Evolutionary conservation across 2,113 vertebrate species (phyloP).

Genomic region (Mormoops blainvillei): DNA sequence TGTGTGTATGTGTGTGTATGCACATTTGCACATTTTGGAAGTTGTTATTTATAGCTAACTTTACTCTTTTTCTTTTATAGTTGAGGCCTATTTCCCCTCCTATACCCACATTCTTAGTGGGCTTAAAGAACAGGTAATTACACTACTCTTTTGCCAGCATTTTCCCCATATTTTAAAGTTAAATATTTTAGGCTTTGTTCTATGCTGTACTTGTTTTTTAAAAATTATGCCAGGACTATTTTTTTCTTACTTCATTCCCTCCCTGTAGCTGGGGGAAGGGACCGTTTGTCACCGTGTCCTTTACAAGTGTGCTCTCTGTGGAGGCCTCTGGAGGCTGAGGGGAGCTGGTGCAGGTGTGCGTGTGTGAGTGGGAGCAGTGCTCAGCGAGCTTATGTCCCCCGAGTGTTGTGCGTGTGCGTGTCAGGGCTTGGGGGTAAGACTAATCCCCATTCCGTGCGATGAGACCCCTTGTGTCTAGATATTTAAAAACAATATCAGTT

Average conservation of each 20-base stretch:
- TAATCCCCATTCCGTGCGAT: background rate
- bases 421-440: background rate
- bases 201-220: background rate
- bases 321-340: background rate
- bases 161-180: background rate
- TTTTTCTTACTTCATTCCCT: background rate
- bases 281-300: accelerated
- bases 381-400: background rate
- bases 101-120: background rate
- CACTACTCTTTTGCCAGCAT: background rate
- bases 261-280: accelerated
- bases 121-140: background rate
- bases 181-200: background rate
- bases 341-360: background rate
- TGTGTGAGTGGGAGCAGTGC: background rate
- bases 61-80: background rate
- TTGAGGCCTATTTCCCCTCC: background rate
- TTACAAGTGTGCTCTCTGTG: background rate
- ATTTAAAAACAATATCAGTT: background rate
- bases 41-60: background rate
- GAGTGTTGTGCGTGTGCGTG: background rate
- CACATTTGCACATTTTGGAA: background rate
- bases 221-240: background rate
- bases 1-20: no score
- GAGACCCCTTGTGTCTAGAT: background rate